Conservation (phyloP, 2,888 invertebrate species). For the Apeira syringaria region DNA sequence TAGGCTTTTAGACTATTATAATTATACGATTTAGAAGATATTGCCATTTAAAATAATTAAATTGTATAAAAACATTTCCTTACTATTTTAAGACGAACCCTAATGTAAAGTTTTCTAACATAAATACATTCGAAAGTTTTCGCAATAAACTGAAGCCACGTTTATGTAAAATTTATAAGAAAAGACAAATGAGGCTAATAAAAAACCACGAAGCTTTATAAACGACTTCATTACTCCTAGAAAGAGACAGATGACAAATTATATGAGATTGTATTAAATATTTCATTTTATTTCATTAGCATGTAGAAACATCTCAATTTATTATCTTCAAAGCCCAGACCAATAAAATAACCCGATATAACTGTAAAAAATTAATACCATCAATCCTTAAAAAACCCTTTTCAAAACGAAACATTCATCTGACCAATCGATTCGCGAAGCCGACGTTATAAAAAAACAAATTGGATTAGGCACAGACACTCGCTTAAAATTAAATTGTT, state of each 20-base stretch:
- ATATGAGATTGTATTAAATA: neutral
- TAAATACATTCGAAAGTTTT: no score
- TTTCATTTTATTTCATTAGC: neutral
- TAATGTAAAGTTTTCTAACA: no score
- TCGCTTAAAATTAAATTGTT: constrained; percentile 56
- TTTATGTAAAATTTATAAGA: no score
- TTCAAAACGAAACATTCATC: constrained; percentile 44
- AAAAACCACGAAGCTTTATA: neutral
- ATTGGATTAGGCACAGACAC: constrained; percentile 43
- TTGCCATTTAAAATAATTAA: no score
- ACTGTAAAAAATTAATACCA: constrained; percentile 16
- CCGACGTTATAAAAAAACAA: constrained; percentile 38
- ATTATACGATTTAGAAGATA: no score
- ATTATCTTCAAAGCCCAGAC: constrained; percentile 13
- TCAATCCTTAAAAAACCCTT: constrained; percentile 38
- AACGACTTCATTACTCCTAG: neutral
- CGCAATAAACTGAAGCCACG: no score
- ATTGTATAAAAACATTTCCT: no score
- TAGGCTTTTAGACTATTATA: no score
- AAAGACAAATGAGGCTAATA: neutral
- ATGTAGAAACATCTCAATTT: constrained; percentile 10
- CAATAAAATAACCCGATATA: constrained; percentile 29
- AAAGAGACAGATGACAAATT: neutral
- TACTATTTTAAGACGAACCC: no score
- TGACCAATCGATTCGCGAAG: constrained; percentile 46